These are phyloP conservation scores for Campoletis sonorensis DNA, from an alignment of 1,140 invertebrate genomes.

Conservation along the genomic window DNA sequence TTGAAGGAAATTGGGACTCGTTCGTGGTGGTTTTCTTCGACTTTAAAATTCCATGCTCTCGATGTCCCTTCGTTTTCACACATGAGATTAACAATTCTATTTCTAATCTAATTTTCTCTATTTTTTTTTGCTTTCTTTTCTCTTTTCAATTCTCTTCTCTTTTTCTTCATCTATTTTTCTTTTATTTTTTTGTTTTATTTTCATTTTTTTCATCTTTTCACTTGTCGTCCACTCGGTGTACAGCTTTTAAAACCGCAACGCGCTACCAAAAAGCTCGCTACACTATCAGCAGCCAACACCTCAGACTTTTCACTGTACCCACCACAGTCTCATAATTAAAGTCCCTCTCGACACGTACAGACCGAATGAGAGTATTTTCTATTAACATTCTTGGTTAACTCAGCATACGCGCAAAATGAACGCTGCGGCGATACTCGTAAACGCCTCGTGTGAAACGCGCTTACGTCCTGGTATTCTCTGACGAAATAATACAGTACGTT, in stretches of 20 bases:
- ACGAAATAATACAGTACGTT: conserved; percentile 11
- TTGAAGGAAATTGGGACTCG: conserved; percentile 39
- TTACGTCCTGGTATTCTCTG: neutral
- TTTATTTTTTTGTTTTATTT: too few species aligned
- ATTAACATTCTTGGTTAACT: conserved; percentile 49
- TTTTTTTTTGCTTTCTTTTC: conserved; percentile 10
- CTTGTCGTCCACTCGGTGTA: neutral
- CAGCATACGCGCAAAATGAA: conserved; percentile 36
- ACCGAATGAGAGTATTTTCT: conserved; percentile 46
- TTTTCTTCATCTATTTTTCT: neutral
- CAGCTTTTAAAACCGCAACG: conserved; percentile 12
- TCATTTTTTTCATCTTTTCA: neutral
- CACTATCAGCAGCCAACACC: conserved; percentile 10
- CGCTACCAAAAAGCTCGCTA: too few species aligned
- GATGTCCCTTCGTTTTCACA: conserved; percentile 6
- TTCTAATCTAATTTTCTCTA: neutral
- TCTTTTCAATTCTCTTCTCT: conserved; percentile 30
- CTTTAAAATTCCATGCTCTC: conserved; percentile 13
- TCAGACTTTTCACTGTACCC: neutral
- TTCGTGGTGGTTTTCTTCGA: conserved; percentile 23
- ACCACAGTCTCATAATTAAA: conserved; percentile 47
- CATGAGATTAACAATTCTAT: conserved; percentile 28
- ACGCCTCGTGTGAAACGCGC: neutral
- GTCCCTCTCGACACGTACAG: conserved; percentile 14
- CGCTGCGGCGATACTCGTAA: conserved; percentile 13